Percentiles rank a stretch among this genome's conserved stretches.
Conservation (phyloP, 2,888 invertebrate genomes). For the Gisinianus flammeolus region DNA sequence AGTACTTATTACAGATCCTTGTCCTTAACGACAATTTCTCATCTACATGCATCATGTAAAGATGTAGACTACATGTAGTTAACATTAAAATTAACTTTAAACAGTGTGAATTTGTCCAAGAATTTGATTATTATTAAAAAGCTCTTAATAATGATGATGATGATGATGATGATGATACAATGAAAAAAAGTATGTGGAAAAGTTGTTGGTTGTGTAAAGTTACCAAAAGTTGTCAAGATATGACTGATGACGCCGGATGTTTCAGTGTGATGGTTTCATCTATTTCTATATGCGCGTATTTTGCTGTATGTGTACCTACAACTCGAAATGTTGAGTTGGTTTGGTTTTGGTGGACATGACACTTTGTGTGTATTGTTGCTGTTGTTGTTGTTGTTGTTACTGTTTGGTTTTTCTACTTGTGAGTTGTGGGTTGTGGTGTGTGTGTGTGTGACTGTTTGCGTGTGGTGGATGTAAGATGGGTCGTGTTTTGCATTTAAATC, state of each 20-base stretch:
- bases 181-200: not conserved
- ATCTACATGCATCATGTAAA: too few species aligned
- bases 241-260: conserved; percentile 42
- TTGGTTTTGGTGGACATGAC: too few species aligned
- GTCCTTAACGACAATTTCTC: too few species aligned
- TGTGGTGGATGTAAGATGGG: conserved; percentile 20
- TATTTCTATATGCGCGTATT: not conserved
- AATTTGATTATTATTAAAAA: not conserved
- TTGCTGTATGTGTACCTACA: too few species aligned
- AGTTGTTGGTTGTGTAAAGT: not conserved
- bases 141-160: not conserved
- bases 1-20: too few species aligned
- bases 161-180: too few species aligned
- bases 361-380: conserved; percentile 18
- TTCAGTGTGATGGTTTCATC: conserved; percentile 24
- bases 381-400: not conserved
- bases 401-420: too few species aligned
- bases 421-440: too few species aligned
- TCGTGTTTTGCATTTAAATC: conserved; percentile 43
- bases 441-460: conserved; percentile 19
- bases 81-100: too few species aligned
- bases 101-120: too few species aligned
- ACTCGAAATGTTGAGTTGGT: too few species aligned
- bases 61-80: too few species aligned
- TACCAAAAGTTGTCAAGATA: conserved; percentile 28